Conservation (phyloP, 2,888 invertebrate species). For the Xanthia icteritia region DNA sequence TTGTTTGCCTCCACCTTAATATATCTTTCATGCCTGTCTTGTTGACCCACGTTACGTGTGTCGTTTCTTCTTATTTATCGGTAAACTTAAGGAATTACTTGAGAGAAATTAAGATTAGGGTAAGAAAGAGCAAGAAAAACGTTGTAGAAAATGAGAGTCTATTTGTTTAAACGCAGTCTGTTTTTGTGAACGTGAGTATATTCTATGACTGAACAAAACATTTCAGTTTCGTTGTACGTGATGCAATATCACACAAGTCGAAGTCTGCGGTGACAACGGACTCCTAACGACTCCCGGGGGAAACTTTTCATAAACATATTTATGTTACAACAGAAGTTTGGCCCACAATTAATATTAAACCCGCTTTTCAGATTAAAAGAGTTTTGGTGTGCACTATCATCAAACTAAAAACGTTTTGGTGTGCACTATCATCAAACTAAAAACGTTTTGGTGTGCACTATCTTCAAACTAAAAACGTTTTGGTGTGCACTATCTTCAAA, state of each 20-base stretch:
- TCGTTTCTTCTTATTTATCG: constrained; percentile 65
- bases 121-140: constrained; percentile 31
- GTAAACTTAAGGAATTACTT: constrained; percentile 57
- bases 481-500: constrained; percentile 43
- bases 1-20: constrained; percentile 77
- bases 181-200: constrained; percentile 12
- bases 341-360: constrained; percentile 59
- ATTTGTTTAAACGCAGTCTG: constrained; percentile 12
- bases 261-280: constrained; percentile 44
- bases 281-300: constrained; percentile 47
- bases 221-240: constrained; percentile 26
- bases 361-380: constrained; percentile 52
- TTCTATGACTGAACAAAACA: constrained; percentile 30
- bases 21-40: constrained; percentile 82
- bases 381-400: constrained; percentile 42
- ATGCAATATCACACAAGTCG: constrained; percentile 39
- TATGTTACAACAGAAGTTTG: constrained; percentile 50
- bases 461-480: constrained; percentile 50
- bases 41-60: constrained; percentile 72
- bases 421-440: no score
- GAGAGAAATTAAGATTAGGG: constrained; percentile 57
- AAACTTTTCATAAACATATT: constrained; percentile 46
- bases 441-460: no score
- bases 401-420: constrained; percentile 12
- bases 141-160: constrained; percentile 17